Evolutionary conservation across 2,113 vertebrate species (phyloP), one percentile per base, ranked within the genome.

Genomic region (Seriola dumerili): DNA sequence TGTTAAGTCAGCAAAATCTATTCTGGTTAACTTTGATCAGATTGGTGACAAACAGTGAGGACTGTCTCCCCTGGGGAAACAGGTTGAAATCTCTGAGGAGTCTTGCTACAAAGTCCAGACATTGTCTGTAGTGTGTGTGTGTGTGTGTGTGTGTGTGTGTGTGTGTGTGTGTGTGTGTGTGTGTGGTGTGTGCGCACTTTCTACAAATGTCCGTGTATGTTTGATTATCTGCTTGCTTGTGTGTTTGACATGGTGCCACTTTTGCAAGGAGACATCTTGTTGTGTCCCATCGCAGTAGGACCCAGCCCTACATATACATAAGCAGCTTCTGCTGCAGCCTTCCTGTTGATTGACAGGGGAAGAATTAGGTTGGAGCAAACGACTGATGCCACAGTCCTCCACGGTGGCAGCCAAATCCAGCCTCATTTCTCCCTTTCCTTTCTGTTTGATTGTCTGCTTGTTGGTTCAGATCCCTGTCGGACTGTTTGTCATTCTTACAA

Each of bases 21-120:
- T 78, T 82, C 75, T 55, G 72, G 71, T 84, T 89, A 50, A 1
- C 78, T 89, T 91, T 90, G 83, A 93, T 91, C 69, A 68, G 81
- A 88, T 81, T 55, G 46, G 34, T 75, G 86, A 70, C 68, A 89
- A 82, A 76, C 50, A 58, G 65, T 42, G 72, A 86, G 40, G 70
- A 36, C 29, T 57, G 83, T 57, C 54, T 87, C 82, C 66, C 78
- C 32, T 46, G 76, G 80, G 88, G 82, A 66, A 82, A 73, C 17
- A 23, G 40, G 59, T 73, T 63, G 19, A 54, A 78, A 54, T 81
- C 87, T 70, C 67, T 13, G 8, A 71, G 81, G 86, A 69, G 66
- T 21, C 52, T 57, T n/a, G 46, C 34, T 57, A 81, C 84, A 64
- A 84, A 89, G 69, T 69, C 0, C 5, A 71, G n/a, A 63, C 72